Conservation (phyloP, 2,888 invertebrate genomes). For the Drosophila leonis region DNA sequence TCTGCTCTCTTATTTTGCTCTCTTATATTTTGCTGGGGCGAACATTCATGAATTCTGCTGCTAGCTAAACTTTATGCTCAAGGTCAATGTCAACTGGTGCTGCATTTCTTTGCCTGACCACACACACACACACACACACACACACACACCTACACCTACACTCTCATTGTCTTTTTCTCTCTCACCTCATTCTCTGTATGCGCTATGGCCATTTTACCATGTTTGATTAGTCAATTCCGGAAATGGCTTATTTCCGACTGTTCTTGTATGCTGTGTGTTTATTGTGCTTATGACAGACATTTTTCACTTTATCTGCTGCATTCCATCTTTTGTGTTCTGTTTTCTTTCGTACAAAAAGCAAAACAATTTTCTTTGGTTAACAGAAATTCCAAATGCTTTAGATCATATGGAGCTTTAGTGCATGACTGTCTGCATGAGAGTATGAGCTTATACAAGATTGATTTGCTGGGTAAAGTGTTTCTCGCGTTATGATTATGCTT, state of each 20-base stretch:
- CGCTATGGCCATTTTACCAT: background rate
- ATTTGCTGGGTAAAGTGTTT: background rate
- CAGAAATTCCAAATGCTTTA: background rate
- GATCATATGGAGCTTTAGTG: background rate
- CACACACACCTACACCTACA: background rate
- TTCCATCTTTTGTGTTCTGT: background rate
- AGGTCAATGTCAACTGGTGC: constrained; percentile 46
- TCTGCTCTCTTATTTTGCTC: background rate
- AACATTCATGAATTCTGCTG: background rate
- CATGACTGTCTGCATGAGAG: background rate
- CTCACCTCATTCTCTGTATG: background rate
- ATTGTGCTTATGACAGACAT: background rate
- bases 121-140: background rate
- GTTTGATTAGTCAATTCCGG: background rate
- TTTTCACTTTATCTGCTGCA: background rate
- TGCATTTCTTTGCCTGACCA: background rate
- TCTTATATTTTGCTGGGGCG: background rate
- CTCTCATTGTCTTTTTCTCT: background rate
- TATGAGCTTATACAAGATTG: background rate
- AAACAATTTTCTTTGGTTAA: background rate
- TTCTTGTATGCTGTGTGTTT: background rate
- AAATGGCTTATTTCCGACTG: background rate
- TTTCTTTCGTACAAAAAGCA: background rate
- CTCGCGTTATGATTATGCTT: background rate
- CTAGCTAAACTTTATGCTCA: constrained; percentile 10